phyloP scores from a whole-genome alignment of 2,888 invertebrate species.

The Acanthacorydalis orientalis region DNA sequence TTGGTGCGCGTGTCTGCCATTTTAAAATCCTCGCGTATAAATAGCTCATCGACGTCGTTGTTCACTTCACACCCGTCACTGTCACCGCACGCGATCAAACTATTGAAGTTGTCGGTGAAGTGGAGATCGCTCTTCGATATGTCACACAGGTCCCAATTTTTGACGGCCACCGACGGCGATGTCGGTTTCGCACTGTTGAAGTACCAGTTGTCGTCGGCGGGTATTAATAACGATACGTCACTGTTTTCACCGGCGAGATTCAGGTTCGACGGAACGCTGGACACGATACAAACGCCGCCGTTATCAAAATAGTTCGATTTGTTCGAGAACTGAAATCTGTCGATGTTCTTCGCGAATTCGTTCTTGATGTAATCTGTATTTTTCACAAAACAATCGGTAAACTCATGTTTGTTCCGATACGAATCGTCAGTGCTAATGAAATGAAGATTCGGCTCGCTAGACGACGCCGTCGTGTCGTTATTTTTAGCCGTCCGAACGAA shows the following conservation, averaged over 20 bases:
- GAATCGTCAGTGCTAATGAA: constrained; percentile 10
- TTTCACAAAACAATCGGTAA: neutral
- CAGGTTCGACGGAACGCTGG: constrained; percentile 48
- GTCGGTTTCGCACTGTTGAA: constrained; percentile 9
- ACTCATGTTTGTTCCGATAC: constrained; percentile 6
- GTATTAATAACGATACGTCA: constrained; percentile 50
- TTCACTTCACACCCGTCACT: constrained; percentile 1
- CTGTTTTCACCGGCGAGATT: constrained; percentile 32
- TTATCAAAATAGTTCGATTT: neutral
- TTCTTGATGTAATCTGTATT: neutral
- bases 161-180: constrained; percentile 21
- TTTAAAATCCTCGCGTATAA: constrained; percentile 2
- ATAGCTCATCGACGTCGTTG: constrained; percentile 5
- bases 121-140: constrained; percentile 11
- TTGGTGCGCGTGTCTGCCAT: neutral
- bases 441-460: constrained; percentile 26
- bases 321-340: neutral
- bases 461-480: constrained; percentile 18
- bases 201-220: constrained; percentile 25
- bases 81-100: neutral
- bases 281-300: constrained; percentile 24
- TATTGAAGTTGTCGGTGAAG: neutral
- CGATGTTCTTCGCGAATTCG: neutral
- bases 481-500: constrained; percentile 18
- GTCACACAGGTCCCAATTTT: constrained; percentile 26